phyloP scores from a whole-genome alignment of 2,113 vertebrate genomes.

The Amblyornis subalaris region DNA sequence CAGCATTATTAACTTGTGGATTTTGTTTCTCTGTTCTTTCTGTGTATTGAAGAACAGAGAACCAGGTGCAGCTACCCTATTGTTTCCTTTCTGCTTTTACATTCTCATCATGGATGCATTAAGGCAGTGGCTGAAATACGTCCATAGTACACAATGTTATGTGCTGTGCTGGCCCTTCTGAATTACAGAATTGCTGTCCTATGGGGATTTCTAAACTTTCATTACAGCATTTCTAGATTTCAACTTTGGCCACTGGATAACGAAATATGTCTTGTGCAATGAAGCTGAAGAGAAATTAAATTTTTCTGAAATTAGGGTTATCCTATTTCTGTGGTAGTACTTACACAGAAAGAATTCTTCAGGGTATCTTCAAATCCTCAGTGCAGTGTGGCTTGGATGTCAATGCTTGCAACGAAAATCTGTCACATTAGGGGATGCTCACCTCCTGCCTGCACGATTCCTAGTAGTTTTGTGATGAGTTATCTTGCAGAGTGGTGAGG shows the following conservation, averaged over 20 bases:
- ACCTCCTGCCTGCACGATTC: conserved; percentile 14
- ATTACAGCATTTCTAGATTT: not conserved
- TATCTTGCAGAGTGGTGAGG: not conserved
- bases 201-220: conserved; percentile 6
- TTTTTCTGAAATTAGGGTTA: conserved; percentile 9
- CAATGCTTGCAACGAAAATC: not conserved
- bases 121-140: not conserved
- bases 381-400: not conserved
- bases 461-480: conserved; percentile 12
- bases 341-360: not conserved
- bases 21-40: not conserved
- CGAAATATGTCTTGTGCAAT: not conserved
- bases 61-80: not conserved
- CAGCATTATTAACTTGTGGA: not conserved
- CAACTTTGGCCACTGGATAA: not conserved
- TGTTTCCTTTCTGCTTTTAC: not conserved
- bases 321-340: not conserved
- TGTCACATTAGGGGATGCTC: not conserved
- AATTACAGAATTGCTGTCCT: not conserved
- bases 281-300: not conserved
- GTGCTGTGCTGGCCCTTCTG: not conserved
- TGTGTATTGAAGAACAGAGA: not conserved
- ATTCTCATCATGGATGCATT: not conserved
- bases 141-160: not conserved
- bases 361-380: not conserved